Base-by-base conservation (phyloP, 2,797 vertebrate genomes). In the Phataginus tetradactyla region DNA sequence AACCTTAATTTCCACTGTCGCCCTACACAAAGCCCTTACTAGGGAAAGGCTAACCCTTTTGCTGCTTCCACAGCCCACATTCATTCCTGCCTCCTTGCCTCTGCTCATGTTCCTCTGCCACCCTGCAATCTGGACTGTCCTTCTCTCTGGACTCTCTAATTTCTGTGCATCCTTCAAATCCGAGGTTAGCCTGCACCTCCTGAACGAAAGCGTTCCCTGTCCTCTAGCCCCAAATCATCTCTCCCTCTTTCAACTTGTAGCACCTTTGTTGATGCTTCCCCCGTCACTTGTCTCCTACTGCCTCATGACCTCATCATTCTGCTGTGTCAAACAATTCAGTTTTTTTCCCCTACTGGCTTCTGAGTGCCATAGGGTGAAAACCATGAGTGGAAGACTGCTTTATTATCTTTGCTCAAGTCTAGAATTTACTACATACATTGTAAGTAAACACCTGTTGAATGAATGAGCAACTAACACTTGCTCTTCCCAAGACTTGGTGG, bases 381-480 rank as follows among this genome's bases (percentile, higher is more conserved):
- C 21, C 32, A 10, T 7, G 5, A 51, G 32, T 9, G 25, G 64
- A 14, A 42, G 39, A 53, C 68, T 5, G 2, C 57, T 68, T 15
- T n/a, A 8, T 66, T 20, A 39, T 84, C 55, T 53, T 78, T 27
- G 39, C 7, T 18, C 39, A 37, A 14, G 14, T 71, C 57, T 53
- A 90, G 51, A 91, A 63, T 78, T 34, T 88, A 20, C 79, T 63
- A 2, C 15, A 34, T 29, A 37, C 68, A 39, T 25, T 57, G 42
- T 8, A 86, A 81, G 23, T 34, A 64, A 68, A 87, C n/a, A 80
- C 9, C 8, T 75, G 34, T n/a, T 53, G 75, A 86, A 72, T 66
- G 39, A 23, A 45, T 29, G 29, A 91, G 42, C 61, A 72, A 83
- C 23, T 61, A 32, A 74, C 14, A 27, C 37, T 34, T 72, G 49